Base-by-base conservation (phyloP, 2,888 invertebrate species). In the Chloromyia formosa region DNA sequence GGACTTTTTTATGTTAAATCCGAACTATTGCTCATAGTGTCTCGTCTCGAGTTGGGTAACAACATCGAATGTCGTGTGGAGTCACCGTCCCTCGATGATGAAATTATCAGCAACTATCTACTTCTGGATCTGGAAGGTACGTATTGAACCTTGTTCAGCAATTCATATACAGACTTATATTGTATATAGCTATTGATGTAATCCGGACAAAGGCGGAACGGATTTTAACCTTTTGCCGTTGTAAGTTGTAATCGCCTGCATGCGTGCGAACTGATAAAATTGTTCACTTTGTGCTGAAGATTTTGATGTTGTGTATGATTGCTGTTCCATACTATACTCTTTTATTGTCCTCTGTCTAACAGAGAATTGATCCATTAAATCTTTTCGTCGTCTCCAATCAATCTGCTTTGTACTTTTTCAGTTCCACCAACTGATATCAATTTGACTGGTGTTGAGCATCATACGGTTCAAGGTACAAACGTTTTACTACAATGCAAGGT, bases 401-500 rank as follows among this genome's bases (percentile, higher is more conserved):
- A 35, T 35, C 7, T 35, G 27, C 27, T 35, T 35, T 35, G 27
- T 35, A 35, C 27, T 56, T 20, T 20, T 78, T 79, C 89, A 96
- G 96, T 96, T 71, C 91, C 93, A 56, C 95, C 96, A 1, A 90
- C 92, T 81, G 90, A 89, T 81, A 91, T 95, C 83, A 88, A 90
- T 80, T 88, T 96, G 80, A 88, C 89, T 27, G 94, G 95, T 2
- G 91, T 93, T 18, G 90, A 91, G 56, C 90, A 91, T 79, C 93
- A 94, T 83, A 93, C 93, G 35, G 91, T 92, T 9, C 92, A 94
- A 81, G 95, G 94, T 27, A 92, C 92, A 7, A 89, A 91, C 80
- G 92, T 96, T 73, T 89, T 92, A 73, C 88, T 96, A 77, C 89
- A 91, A 82, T 96, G 96, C 83, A 78, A 83, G 80, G 85, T 85